Evolutionary conservation across 2,797 vertebrate species (phyloP).

Genomic region (Loriculus beryllinus): DNA sequence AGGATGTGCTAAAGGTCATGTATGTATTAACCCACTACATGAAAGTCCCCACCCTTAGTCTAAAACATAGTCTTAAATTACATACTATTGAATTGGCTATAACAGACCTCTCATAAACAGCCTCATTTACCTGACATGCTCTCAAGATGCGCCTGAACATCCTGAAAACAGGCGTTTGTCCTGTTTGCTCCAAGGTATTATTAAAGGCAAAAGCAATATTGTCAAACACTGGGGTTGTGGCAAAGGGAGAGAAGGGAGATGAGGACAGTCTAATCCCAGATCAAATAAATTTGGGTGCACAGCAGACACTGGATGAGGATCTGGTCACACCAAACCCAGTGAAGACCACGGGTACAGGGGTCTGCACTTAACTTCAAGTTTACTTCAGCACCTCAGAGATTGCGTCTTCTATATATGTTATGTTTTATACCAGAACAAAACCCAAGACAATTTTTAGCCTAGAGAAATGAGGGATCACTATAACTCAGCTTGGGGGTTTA

Average conservation of each 20-base stretch:
- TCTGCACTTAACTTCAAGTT: neutral
- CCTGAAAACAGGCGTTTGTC: neutral
- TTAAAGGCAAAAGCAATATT: neutral
- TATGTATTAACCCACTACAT: conserved; percentile 65
- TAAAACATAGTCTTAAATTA: conserved; percentile 61
- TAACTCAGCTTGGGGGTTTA: neutral
- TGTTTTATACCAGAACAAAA: neutral
- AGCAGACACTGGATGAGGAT: rapidly evolving
- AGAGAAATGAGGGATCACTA: neutral
- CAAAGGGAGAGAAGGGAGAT: neutral
- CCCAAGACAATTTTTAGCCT: neutral
- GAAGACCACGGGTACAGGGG: rapidly evolving
- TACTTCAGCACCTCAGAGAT: neutral
- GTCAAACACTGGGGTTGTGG: neutral
- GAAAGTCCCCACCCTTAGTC: conserved; percentile 18
- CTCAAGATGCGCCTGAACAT: neutral
- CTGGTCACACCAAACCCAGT: neutral
- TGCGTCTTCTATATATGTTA: neutral
- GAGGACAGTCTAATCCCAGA: neutral
- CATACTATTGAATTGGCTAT: neutral
- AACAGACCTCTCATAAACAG: conserved; percentile 45
- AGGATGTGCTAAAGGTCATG: conserved; percentile 70
- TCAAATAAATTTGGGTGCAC: neutral
- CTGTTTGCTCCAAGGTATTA: neutral
- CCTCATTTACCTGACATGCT: conserved; percentile 11